Evolutionary conservation across 2,888 invertebrate species (phyloP).

Genomic region (Bembecia ichneumoniformis): DNA sequence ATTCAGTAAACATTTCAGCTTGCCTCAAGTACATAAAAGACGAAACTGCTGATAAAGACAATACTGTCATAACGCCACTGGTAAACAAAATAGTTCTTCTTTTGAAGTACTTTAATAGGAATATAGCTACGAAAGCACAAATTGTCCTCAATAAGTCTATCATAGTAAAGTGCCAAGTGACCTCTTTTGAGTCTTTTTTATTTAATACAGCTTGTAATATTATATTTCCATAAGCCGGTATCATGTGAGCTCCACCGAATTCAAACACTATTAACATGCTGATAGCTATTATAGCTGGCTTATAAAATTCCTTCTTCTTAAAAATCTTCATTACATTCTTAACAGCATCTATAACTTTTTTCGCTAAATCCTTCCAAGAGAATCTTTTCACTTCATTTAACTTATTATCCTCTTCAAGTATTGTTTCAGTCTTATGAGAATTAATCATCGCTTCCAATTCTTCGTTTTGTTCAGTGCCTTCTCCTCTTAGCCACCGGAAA

Average conservation of each 20-base stretch:
- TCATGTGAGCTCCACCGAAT: slow-evolving; percentile 62
- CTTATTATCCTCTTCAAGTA: slow-evolving; percentile 26
- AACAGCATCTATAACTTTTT: slow-evolving; percentile 30
- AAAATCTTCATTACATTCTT: slow-evolving; percentile 49
- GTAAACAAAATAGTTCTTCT: slow-evolving; percentile 53
- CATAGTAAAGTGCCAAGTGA: slow-evolving; percentile 73
- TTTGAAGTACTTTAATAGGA: slow-evolving; percentile 49
- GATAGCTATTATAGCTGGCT: slow-evolving; percentile 58
- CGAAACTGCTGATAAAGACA: slow-evolving; percentile 47
- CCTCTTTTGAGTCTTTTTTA: slow-evolving; percentile 42
- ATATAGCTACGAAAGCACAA: slow-evolving; percentile 72
- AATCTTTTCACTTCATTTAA: slow-evolving; percentile 20
- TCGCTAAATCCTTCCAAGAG: slow-evolving; percentile 31
- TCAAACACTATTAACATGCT: slow-evolving; percentile 63
- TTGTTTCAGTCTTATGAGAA: slow-evolving; percentile 42
- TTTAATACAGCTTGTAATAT: slow-evolving; percentile 52
- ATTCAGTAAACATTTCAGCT: slow-evolving; percentile 33
- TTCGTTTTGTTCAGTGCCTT: slow-evolving; percentile 49
- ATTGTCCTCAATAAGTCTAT: slow-evolving; percentile 76
- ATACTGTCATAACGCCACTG: slow-evolving; percentile 51
- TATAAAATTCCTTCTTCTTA: slow-evolving; percentile 60
- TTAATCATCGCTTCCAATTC: slow-evolving; percentile 56
- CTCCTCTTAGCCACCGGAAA: slow-evolving; percentile 74
- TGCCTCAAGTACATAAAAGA: slow-evolving; percentile 52
- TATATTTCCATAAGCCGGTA: slow-evolving; percentile 59